phyloP scores from a whole-genome alignment of 1,140 invertebrate species.

The Listronotus bonariensis region DNA sequence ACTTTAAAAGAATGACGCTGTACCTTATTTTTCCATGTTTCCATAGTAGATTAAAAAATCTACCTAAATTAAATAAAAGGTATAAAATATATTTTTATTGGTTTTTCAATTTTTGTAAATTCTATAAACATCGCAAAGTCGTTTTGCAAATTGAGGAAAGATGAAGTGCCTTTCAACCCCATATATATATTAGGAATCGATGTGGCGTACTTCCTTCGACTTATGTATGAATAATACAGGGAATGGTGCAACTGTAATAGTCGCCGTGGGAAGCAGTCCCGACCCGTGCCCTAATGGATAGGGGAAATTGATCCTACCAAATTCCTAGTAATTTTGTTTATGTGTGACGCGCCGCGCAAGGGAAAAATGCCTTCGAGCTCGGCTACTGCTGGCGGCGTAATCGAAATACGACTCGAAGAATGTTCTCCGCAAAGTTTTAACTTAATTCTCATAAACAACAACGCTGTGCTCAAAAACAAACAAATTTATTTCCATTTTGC shows the following conservation, averaged over 20 bases:
- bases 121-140: slow-evolving; percentile 11
- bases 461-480: slow-evolving; percentile 30
- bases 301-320: slow-evolving; percentile 54
- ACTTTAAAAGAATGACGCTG: too few species aligned
- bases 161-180: slow-evolving; percentile 29
- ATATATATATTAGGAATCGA: slow-evolving; percentile 47
- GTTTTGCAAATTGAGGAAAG: slow-evolving; percentile 38
- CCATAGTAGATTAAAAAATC: too few species aligned
- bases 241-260: slow-evolving; percentile 50
- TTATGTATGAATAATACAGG: slow-evolving; percentile 51
- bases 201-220: slow-evolving; percentile 45
- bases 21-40: too few species aligned
- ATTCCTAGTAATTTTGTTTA: slow-evolving; percentile 55
- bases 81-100: background rate
- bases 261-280: slow-evolving; percentile 47
- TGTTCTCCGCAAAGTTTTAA: slow-evolving; percentile 37
- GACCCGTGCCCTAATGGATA: slow-evolving; percentile 48
- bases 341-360: slow-evolving; percentile 45
- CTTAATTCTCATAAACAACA: slow-evolving; percentile 39
- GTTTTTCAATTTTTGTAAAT: background rate
- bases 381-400: slow-evolving; percentile 24
- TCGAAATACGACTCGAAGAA: slow-evolving; percentile 37
- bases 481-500: slow-evolving; percentile 30
- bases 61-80: too few species aligned
- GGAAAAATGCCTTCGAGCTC: slow-evolving; percentile 26